A percentile compares a stretch with the other conserved stretches of the same genome.
Conservation (phyloP, 30 jellyfish, hydroid and myxozoan genomes). For the Mastigias papua region DNA sequence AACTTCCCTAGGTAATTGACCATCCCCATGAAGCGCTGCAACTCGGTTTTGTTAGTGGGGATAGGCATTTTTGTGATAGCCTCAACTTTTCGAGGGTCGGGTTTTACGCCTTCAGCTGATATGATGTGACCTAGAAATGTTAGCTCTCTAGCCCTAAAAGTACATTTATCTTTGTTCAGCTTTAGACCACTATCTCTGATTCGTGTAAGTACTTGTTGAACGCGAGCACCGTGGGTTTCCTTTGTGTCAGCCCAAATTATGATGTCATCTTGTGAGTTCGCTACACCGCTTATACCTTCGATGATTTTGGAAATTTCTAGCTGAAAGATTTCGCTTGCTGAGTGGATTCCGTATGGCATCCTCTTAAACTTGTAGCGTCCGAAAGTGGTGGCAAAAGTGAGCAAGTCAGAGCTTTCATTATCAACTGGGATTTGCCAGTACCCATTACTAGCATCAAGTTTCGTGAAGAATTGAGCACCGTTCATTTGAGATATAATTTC, state of each 20-base stretch:
- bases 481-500: slow-evolving; percentile 47
- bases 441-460: slow-evolving; percentile 42
- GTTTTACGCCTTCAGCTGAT: slow-evolving; percentile 54
- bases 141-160: slow-evolving; percentile 42
- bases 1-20: slow-evolving; percentile 47
- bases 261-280: slow-evolving; percentile 39
- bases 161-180: slow-evolving; percentile 57
- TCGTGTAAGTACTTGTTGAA: slow-evolving; percentile 1
- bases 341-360: slow-evolving; percentile 42
- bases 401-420: slow-evolving; percentile 22
- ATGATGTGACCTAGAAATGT: slow-evolving; percentile 63
- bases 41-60: slow-evolving; percentile 5
- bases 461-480: slow-evolving; percentile 36
- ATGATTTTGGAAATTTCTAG: not conserved
- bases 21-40: slow-evolving; percentile 28
- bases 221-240: slow-evolving; percentile 37
- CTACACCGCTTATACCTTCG: slow-evolving; percentile 31
- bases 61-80: slow-evolving; percentile 23
- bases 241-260: slow-evolving; percentile 25
- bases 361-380: slow-evolving; percentile 39
- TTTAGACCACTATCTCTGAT: not conserved
- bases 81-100: slow-evolving; percentile 58
- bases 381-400: slow-evolving; percentile 38
- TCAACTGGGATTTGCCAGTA: slow-evolving; percentile 13
- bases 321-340: slow-evolving; percentile 47